Percentiles rank a stretch among this genome's conserved stretches.
Evolutionary conservation across 2,797 vertebrate species (phyloP).

Genomic region (Acropternis orthonyx): DNA sequence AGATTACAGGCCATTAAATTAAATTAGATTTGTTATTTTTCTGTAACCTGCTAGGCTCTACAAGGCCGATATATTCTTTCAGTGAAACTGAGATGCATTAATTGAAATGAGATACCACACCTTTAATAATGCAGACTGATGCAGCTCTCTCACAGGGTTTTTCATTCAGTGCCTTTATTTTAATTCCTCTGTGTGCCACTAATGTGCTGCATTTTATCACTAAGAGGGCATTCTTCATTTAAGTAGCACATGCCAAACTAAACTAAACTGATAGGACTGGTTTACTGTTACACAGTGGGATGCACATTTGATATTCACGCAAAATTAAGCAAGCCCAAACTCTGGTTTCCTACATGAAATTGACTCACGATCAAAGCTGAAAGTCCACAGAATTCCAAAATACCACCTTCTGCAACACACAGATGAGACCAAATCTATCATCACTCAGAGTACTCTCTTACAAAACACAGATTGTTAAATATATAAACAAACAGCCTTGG

Average conservation of each 20-base stretch:
- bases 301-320: background rate
- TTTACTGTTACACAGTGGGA: background rate
- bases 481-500: background rate
- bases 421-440: background rate
- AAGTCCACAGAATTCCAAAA: background rate
- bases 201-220: background rate
- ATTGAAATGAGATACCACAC: slow-evolving; percentile 73
- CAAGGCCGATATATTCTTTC: slow-evolving; percentile 55
- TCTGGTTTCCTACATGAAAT: background rate
- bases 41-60: slow-evolving; percentile 13
- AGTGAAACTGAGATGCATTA: slow-evolving; percentile 67
- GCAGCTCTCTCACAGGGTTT: background rate
- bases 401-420: background rate
- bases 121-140: slow-evolving; percentile 78
- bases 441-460: background rate
- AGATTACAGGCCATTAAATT: slow-evolving; percentile 30
- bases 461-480: background rate
- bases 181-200: slow-evolving; percentile 23
- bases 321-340: background rate
- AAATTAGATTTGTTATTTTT: slow-evolving; percentile 22
- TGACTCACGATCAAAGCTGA: accelerated
- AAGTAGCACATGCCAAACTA: background rate
- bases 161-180: slow-evolving; percentile 21
- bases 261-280: background rate
- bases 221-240: background rate